Evolutionary conservation across 1,140 invertebrate genomes (phyloP).

Genomic region (Berghia stephanieae): DNA sequence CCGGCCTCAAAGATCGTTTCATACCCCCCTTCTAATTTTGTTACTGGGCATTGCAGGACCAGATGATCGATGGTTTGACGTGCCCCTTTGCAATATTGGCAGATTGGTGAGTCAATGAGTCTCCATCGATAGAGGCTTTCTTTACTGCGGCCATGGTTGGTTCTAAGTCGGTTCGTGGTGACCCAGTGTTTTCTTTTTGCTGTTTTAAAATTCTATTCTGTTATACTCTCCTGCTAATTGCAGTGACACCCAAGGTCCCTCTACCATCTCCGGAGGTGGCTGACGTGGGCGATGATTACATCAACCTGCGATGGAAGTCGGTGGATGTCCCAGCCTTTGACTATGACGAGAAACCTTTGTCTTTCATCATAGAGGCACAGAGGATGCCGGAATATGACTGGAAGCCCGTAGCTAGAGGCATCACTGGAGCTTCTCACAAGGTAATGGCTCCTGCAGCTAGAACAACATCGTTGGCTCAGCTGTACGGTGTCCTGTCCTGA

Average conservation of each 20-base stretch:
- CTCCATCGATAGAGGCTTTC: no score
- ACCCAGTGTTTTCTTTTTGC: neutral
- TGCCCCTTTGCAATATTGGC: no score
- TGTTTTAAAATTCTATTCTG: neutral
- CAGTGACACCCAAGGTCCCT: conserved; percentile 53
- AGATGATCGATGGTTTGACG: no score
- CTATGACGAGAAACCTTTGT: conserved; percentile 48
- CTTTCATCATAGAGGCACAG: conserved; percentile 59
- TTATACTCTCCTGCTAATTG: conserved; percentile 29
- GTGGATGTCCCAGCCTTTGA: conserved; percentile 55
- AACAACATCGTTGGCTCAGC: no score
- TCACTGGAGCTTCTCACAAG: conserved; percentile 46
- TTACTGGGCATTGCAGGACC: no score
- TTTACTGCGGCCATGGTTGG: no score
- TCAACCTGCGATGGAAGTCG: conserved; percentile 49
- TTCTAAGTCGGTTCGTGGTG: no score
- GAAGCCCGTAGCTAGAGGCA: conserved; percentile 50
- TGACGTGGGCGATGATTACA: conserved; percentile 48
- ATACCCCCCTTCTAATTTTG: no score
- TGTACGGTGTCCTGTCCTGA: no score
- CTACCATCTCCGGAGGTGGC: conserved; percentile 47
- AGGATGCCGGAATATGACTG: conserved; percentile 55
- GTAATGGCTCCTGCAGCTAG: no score
- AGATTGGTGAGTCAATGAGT: no score
- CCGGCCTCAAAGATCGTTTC: no score